Evolutionary conservation across 1,140 invertebrate genomes (phyloP), one percentile per base, ranked within the genome.

Genomic region (Calliopsis andreniformis): DNA sequence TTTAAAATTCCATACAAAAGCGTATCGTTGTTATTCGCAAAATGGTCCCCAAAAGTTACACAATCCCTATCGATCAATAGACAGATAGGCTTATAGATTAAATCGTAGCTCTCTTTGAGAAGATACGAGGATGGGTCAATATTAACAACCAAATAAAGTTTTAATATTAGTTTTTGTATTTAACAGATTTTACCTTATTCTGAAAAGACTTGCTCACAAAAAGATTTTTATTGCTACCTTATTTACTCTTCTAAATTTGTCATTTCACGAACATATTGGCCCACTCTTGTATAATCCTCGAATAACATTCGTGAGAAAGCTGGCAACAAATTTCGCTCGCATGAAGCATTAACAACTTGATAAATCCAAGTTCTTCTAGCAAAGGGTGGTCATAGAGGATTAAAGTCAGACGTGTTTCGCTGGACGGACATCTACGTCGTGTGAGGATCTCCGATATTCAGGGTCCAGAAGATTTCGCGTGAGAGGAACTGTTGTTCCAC

Each of bases 401-500:
- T 59, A 58, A 67, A 62, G 59, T 12, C 28, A 43, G 55, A 64
- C 62, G 78, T 63, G 64, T 64, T 39, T 83, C 32, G 68, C 30
- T 80, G 49, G 64, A 70, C 66, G 82, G 67, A 62, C 70, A 84
- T 75, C 71, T 55, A 32, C 56, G 63, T 58, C 42, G 28, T 42
- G 28, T 28, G 55, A 64, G 42, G 53, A 70, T 56, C 35, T 23
- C 16, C 35, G 66, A 69, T 58, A 49, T 76, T 71, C 42, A 51
- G 66, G 70, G 42, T 58, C 42, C 51, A 25, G 51, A 45, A 70
- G 45, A 55, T 55, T 56, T 43, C 55, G 71, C 51, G 49, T 59
- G 45, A 70, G 72, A 83, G 81, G 82, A 83, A 84, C 82, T 64
- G 70, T 84, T 76, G 64, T 84, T 68, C 69, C 66, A 56, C 55